Percentiles rank a stretch among this genome's conserved stretches.
Conservation (phyloP, 2,797 vertebrate species). For the Dipus sagitta region DNA sequence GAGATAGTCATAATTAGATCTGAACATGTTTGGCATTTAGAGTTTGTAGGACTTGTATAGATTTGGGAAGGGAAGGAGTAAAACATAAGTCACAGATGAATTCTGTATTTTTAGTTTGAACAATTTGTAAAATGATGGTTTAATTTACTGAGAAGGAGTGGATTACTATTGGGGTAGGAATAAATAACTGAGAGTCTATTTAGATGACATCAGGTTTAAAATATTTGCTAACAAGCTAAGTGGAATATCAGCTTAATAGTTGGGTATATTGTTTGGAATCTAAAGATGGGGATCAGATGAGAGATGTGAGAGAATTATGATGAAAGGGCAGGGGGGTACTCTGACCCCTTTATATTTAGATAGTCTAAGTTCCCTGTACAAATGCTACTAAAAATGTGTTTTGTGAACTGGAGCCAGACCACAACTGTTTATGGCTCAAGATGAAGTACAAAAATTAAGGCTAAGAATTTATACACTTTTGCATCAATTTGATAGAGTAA, state of each 20-base stretch:
- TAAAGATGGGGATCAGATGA: not conserved
- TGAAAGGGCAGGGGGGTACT: not conserved
- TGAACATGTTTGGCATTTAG: not conserved
- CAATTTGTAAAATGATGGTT: not conserved
- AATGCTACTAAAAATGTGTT: not conserved
- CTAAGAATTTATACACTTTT: conserved; percentile 6
- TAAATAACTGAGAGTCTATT: not conserved
- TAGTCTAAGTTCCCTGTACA: not conserved
- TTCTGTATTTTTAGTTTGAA: conserved; percentile 35
- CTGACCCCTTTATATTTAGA: not conserved
- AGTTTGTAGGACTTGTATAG: not conserved
- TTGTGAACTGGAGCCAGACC: not conserved
- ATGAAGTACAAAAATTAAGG: conserved; percentile 6
- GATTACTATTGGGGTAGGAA: not conserved
- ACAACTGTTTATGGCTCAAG: not conserved
- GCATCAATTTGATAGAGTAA: conserved; percentile 6
- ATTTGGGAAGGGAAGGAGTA: not conserved
- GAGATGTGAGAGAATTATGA: not conserved
- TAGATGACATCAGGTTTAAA: not conserved
- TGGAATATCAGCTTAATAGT: not conserved
- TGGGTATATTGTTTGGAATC: not conserved
- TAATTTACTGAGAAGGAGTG: not conserved
- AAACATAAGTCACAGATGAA: not conserved
- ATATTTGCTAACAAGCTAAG: conserved; percentile 12
- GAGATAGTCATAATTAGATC: not conserved